Evolutionary conservation across 2,113 vertebrate genomes (phyloP).

Genomic region (Chrysemys picta): DNA sequence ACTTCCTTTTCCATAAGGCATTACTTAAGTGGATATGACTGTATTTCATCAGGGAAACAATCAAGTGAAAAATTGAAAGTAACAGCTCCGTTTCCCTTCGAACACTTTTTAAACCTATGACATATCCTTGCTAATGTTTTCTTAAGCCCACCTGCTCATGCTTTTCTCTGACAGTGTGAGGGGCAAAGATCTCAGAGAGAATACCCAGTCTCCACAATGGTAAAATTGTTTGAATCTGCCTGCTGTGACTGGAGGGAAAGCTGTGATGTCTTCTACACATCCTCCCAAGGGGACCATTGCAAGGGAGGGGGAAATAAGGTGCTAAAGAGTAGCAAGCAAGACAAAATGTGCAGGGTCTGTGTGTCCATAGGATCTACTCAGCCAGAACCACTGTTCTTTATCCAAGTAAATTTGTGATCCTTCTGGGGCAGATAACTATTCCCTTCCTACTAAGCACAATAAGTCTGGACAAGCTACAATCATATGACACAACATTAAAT

Average conservation of each 20-base stretch:
- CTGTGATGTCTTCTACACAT: constrained; percentile 78
- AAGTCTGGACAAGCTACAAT: constrained; percentile 77
- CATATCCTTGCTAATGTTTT: constrained; percentile 69
- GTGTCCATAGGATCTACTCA: constrained; percentile 44
- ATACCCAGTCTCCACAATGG: constrained; percentile 18
- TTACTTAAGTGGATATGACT: constrained; percentile 53
- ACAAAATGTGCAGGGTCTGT: constrained; percentile 24
- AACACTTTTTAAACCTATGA: constrained; percentile 32
- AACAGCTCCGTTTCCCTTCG: constrained; percentile 31
- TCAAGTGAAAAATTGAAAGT: constrained; percentile 61
- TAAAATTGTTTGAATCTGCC: constrained; percentile 18
- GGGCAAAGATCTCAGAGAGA: background rate
- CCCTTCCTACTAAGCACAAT: constrained; percentile 80
- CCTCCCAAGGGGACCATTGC: constrained; percentile 78
- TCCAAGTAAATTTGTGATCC: constrained; percentile 80
- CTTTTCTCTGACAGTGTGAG: background rate
- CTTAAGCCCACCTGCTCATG: constrained; percentile 76
- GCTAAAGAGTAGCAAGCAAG: background rate
- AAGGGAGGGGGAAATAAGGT: constrained; percentile 52
- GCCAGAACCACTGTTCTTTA: constrained; percentile 61
- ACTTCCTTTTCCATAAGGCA: constrained; percentile 20
- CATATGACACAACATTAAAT: constrained; percentile 81
- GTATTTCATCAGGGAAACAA: constrained; percentile 72
- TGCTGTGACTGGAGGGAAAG: background rate
- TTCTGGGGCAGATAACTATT: constrained; percentile 81